phyloP scores from a whole-genome alignment of 2,113 vertebrate genomes.

The Carollia perspicillata region DNA sequence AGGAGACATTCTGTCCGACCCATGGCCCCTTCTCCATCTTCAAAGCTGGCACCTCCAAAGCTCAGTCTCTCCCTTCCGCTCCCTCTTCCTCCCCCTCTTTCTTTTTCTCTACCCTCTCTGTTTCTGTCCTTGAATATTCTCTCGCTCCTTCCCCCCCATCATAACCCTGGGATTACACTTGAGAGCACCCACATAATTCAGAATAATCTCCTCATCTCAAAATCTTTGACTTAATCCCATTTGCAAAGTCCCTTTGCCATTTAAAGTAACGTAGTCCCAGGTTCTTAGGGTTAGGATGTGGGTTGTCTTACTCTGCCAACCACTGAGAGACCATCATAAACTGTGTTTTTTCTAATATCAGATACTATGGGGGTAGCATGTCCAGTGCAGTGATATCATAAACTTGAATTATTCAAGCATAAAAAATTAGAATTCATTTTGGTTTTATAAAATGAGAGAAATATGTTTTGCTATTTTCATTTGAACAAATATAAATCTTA shows the following conservation, averaged over 20 bases:
- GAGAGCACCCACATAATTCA: not conserved
- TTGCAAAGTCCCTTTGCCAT: not conserved
- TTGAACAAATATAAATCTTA: not conserved
- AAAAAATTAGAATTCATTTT: not conserved
- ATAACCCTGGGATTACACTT: not conserved
- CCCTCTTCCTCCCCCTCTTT: rapidly evolving
- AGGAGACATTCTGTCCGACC: not conserved
- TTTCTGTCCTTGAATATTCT: not conserved
- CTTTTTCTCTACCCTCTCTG: not conserved
- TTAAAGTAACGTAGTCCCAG: not conserved
- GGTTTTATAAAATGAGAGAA: not conserved
- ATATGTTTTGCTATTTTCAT: not conserved
- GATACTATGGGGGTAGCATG: not conserved
- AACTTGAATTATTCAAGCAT: not conserved
- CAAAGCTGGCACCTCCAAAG: not conserved
- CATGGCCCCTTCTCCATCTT: not conserved
- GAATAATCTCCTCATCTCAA: not conserved
- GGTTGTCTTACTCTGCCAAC: not conserved
- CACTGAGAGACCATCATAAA: not conserved
- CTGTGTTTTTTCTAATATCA: not conserved
- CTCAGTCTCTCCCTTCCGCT: not conserved
- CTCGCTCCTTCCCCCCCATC: not conserved
- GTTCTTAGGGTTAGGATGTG: no score
- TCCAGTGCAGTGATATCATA: not conserved
- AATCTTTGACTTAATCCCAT: not conserved